Evolutionary conservation across 1,140 invertebrate species (phyloP).

Genomic region (Conopomorpha cramerella): DNA sequence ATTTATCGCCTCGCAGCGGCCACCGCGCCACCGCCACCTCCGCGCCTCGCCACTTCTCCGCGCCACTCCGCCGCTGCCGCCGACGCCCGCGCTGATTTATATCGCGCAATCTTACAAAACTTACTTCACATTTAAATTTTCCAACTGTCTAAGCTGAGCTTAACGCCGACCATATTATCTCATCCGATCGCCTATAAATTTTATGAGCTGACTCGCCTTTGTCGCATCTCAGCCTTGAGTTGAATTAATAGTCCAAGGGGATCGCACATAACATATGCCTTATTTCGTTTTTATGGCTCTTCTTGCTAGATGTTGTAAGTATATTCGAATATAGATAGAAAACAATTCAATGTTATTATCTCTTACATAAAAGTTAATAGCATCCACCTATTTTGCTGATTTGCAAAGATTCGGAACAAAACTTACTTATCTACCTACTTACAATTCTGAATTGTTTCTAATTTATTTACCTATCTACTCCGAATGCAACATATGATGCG

Average conservation of each 20-base stretch:
- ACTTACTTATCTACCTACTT: too few species aligned
- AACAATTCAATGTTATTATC: too few species aligned
- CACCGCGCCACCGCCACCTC: constrained; percentile 19
- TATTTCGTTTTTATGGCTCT: too few species aligned
- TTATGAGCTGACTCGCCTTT: constrained; percentile 54
- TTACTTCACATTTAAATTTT: constrained; percentile 62
- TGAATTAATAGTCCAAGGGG: constrained; percentile 43
- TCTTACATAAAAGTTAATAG: too few species aligned
- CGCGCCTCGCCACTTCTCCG: constrained; percentile 13
- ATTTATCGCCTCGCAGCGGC: constrained; percentile 39
- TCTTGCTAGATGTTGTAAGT: too few species aligned
- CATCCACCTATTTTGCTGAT: too few species aligned
- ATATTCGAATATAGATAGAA: too few species aligned
- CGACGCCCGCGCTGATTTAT: constrained; percentile 46
- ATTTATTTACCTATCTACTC: too few species aligned
- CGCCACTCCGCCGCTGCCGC: constrained; percentile 10
- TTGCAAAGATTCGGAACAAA: too few species aligned
- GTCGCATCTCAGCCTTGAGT: constrained; percentile 40
- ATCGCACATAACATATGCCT: constrained; percentile 19
- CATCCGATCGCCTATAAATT: constrained; percentile 60
- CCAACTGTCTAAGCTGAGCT: constrained; percentile 58
- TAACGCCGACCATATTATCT: constrained; percentile 58
- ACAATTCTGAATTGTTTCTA: too few species aligned
- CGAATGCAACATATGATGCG: too few species aligned
- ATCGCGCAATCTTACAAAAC: constrained; percentile 57